These are phyloP conservation scores for Idris sp. DNA, from an alignment of 1,140 invertebrate species.

Conservation along the genomic window DNA sequence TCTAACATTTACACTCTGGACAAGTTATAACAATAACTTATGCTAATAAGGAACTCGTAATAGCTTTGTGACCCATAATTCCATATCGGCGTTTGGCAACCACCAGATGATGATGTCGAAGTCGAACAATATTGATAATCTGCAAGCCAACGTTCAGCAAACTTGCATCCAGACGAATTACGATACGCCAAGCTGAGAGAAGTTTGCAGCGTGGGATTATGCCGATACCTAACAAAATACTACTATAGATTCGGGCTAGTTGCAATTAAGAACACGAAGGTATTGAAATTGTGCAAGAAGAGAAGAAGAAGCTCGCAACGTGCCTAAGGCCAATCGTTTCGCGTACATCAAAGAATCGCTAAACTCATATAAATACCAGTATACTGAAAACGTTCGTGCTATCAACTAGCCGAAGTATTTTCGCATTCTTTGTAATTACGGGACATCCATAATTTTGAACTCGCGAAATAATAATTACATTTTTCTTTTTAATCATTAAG, in stretches of 20 bases:
- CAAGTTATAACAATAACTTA: constrained; percentile 50
- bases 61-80: constrained; percentile 54
- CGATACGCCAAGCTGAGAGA: constrained; percentile 28
- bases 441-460: constrained; percentile 15
- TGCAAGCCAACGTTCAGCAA: constrained; percentile 9
- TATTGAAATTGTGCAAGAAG: constrained; percentile 16
- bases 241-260: constrained; percentile 29
- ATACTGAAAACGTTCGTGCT: constrained; percentile 26
- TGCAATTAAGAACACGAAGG: constrained; percentile 54
- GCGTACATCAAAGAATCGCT: constrained; percentile 43
- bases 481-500: no score
- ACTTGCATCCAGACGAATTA: constrained; percentile 41
- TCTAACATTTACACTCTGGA: no score
- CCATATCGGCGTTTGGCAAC: constrained; percentile 45
- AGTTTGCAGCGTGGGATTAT: constrained; percentile 46
- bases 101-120: constrained; percentile 27
- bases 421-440: constrained; percentile 21
- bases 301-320: constrained; percentile 39
- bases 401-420: constrained; percentile 20
- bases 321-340: constrained; percentile 39
- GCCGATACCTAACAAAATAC: constrained; percentile 44
- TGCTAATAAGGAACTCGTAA: constrained; percentile 55
- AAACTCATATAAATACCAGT: constrained; percentile 46
- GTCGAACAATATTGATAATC: constrained; percentile 56
- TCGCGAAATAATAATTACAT: constrained; percentile 16